Conservation (phyloP, 2,113 vertebrate species). For the Gallinago paraguaiae region DNA sequence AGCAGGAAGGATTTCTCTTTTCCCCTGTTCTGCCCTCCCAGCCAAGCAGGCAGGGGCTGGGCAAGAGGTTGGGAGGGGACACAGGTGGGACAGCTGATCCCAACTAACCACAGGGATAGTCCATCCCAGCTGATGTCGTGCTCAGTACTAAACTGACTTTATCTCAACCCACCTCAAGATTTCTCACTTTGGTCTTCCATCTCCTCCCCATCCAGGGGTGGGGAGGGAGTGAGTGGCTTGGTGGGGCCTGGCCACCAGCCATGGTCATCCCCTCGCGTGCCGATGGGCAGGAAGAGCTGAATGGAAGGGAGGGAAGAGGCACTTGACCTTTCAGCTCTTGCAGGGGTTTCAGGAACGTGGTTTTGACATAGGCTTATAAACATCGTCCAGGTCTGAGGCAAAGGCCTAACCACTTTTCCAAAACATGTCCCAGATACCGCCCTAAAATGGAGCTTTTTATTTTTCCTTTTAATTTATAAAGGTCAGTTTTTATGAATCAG, state of each 20-base stretch:
- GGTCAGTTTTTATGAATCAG: constrained; percentile 18
- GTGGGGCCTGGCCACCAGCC: accelerated
- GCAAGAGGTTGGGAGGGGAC: not conserved
- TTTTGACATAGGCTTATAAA: not conserved
- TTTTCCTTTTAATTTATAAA: not conserved
- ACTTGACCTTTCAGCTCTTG: not conserved
- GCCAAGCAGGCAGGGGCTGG: not conserved
- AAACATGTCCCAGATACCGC: not conserved
- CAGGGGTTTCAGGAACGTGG: not conserved
- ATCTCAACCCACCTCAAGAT: not conserved
- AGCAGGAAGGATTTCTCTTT: not conserved
- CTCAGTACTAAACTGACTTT: not conserved
- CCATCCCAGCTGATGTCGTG: not conserved
- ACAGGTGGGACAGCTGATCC: not conserved
- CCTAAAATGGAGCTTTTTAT: not conserved
- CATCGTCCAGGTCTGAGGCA: not conserved
- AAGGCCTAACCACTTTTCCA: not conserved
- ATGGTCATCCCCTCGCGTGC: not conserved
- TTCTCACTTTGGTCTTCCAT: not conserved
- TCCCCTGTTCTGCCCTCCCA: not conserved
- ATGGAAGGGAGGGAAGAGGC: not conserved
- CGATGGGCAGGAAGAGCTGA: not conserved
- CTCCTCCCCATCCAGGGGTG: accelerated
- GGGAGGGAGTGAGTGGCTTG: accelerated
- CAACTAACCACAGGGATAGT: not conserved